Base-by-base conservation (phyloP, 1,140 invertebrate species). In the Phortica variegata region DNA sequence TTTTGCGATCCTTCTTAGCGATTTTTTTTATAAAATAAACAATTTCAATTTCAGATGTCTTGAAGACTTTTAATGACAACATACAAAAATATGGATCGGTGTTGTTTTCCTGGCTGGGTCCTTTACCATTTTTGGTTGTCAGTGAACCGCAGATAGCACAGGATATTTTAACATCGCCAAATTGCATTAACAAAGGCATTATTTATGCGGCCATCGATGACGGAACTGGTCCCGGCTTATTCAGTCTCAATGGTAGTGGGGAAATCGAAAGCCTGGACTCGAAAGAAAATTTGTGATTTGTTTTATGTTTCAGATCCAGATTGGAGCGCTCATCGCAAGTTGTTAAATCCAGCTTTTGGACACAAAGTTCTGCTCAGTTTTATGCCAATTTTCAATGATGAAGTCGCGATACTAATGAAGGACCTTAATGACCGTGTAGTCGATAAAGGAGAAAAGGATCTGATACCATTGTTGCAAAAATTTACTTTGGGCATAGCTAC, bases 21-120 rank as follows among this genome's bases (percentile, higher is more conserved):
- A n/a, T n/a, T n/a, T n/a, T n/a, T n/a, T n/a, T n/a, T n/a, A n/a
- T n/a, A n/a, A n/a, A n/a, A n/a, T n/a, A n/a, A n/a, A n/a, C n/a
- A n/a, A n/a, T n/a, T n/a, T n/a, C n/a, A n/a, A n/a, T n/a, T n/a
- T n/a, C n/a, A 73, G 70, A 73, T 56, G 58, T 73, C 13, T 48
- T 73, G 4, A 33, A 40, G 16, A 52, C 43, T 3, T 61, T 73
- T 38, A 48, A 52, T 3, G 20, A 36, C 9, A 53, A 66, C 38
- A 34, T 56, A 33, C 37, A 61, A 15, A 66, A 57, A 41, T 58
- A 60, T 21, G 70, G 63, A 3, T 33, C 51, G 0, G 41, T 52
- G 1, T 54, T 73, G 12, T 61, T 60, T 32, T 71, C 71, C 0
- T 73, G 70, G 71, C 52, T 73, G 18, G 71, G 70, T 7, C 65